Conservation (phyloP, 1,140 invertebrate species). For the Scaptomyza hsui region DNA sequence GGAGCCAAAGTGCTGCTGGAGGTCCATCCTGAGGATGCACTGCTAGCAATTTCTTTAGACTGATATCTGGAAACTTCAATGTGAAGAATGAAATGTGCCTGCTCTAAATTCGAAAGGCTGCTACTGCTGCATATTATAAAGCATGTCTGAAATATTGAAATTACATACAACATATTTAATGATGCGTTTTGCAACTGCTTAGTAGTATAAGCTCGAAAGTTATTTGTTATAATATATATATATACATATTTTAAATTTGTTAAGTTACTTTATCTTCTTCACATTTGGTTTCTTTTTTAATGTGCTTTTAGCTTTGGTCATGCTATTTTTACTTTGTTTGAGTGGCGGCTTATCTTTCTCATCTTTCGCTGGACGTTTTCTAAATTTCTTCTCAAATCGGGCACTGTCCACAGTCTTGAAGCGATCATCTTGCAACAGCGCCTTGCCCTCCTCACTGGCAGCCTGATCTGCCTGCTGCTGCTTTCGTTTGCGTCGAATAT, state of each 20-base stretch:
- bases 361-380: conserved; percentile 21
- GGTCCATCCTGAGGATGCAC: conserved; percentile 92
- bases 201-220: conserved; percentile 65
- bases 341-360: conserved; percentile 7
- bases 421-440: conserved; percentile 72
- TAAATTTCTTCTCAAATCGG: conserved; percentile 62
- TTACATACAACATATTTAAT: conserved; percentile 56
- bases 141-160: conserved; percentile 60
- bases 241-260: conserved; percentile 6
- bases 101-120: conserved; percentile 15
- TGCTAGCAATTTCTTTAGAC: conserved; percentile 91
- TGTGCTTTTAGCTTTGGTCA: not conserved
- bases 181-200: conserved; percentile 64
- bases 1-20: conserved; percentile 94
- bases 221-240: conserved; percentile 48
- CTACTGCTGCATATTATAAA: conserved; percentile 28
- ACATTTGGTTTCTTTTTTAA: conserved; percentile 14
- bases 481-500: conserved; percentile 69
- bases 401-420: conserved; percentile 66
- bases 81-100: conserved; percentile 42
- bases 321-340: conserved; percentile 13
- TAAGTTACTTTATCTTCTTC: conserved; percentile 21
- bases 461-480: conserved; percentile 42
- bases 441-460: conserved; percentile 38
- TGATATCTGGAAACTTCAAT: conserved; percentile 48